These are phyloP conservation scores for Peromyscus nudipes DNA, from an alignment of 2,797 vertebrate species.

Conservation along the genomic window DNA sequence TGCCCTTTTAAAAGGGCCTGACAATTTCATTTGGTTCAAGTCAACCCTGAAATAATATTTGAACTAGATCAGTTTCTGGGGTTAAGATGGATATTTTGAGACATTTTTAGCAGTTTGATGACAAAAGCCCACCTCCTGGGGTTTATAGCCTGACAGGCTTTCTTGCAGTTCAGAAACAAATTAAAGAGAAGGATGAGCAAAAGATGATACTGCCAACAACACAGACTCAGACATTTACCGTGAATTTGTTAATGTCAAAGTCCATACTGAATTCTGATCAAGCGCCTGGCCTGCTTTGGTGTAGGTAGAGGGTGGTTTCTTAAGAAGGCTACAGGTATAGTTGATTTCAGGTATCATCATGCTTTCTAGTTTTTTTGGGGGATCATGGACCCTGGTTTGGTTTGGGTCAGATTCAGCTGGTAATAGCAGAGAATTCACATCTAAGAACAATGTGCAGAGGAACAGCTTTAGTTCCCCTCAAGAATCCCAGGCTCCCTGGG, in stretches of 20 bases:
- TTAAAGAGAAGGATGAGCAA: slow-evolving; percentile 60
- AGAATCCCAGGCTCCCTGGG: not conserved
- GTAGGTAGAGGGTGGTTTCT: not conserved
- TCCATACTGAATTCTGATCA: not conserved
- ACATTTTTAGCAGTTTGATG: slow-evolving; percentile 62
- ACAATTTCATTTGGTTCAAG: slow-evolving; percentile 60
- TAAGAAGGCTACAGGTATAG: slow-evolving; percentile 1
- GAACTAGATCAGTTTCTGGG: slow-evolving; percentile 55
- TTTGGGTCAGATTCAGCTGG: not conserved
- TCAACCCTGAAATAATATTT: slow-evolving; percentile 65
- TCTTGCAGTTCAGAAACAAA: slow-evolving; percentile 59
- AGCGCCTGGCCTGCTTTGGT: not conserved
- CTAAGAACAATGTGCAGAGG: not conserved
- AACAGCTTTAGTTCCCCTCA: not conserved
- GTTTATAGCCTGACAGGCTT: slow-evolving; percentile 60
- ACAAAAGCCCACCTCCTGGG: slow-evolving; percentile 35
- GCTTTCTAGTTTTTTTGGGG: not conserved
- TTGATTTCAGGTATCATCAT: not conserved
- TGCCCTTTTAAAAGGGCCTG: slow-evolving; percentile 36
- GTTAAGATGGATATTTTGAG: slow-evolving; percentile 59
- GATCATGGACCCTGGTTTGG: not conserved
- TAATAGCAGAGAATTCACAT: not conserved
- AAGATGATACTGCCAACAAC: not conserved
- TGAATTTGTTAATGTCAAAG: slow-evolving; percentile 32
- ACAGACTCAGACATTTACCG: not conserved